A percentile compares a stretch with the other conserved stretches of the same genome.
phyloP scores from a whole-genome alignment of 2,113 vertebrate species.

The Strigops habroptila region DNA sequence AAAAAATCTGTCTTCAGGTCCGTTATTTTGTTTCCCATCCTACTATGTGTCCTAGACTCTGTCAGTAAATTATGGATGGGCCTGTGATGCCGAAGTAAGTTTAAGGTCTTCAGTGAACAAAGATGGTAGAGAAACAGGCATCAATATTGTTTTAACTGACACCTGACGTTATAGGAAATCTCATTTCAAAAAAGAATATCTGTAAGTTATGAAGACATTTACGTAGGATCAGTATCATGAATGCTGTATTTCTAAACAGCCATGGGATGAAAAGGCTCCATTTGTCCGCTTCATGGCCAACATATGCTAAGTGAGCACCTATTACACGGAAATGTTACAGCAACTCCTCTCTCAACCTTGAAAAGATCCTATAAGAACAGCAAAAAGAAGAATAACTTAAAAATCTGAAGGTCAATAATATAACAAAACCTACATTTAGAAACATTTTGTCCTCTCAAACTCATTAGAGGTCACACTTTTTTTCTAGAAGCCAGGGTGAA shows the following conservation, averaged over 20 bases:
- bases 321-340: slow-evolving; percentile 22
- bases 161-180: slow-evolving; percentile 6
- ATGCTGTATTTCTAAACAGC: slow-evolving; percentile 8
- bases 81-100: not conserved
- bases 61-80: slow-evolving; percentile 20
- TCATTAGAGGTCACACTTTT: not conserved
- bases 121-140: not conserved
- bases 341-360: slow-evolving; percentile 15
- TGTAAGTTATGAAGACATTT: slow-evolving; percentile 42
- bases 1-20: not conserved
- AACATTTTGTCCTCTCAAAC: not conserved
- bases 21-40: not conserved
- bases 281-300: slow-evolving; percentile 21
- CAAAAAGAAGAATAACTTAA: not conserved
- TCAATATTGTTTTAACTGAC: slow-evolving; percentile 12
- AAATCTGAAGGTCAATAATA: not conserved
- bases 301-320: slow-evolving; percentile 22
- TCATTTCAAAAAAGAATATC: not conserved
- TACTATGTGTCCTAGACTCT: not conserved
- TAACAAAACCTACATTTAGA: not conserved
- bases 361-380: not conserved
- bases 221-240: not conserved
- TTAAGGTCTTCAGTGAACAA: slow-evolving; percentile 31
- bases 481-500: not conserved
- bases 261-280: not conserved